Evolutionary conservation across 2,113 vertebrate species (phyloP).

Genomic region (Octodon degus): DNA sequence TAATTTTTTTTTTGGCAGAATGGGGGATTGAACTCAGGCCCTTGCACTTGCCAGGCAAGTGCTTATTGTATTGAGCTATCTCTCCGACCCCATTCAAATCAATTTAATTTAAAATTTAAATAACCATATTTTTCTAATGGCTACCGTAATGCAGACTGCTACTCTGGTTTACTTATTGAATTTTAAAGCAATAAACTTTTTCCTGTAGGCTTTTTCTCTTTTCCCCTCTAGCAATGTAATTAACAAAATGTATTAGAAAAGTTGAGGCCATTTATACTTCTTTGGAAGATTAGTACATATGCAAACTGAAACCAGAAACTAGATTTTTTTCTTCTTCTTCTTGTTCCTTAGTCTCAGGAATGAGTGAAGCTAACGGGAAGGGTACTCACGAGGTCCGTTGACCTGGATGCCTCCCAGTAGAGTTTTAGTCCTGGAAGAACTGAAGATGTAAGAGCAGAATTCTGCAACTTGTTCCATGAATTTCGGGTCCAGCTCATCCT

Average conservation of each 20-base stretch:
- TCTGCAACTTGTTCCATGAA: slow-evolving; percentile 61
- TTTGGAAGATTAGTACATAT: background rate
- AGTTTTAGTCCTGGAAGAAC: slow-evolving; percentile 63
- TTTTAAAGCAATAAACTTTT: background rate
- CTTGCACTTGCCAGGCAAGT: no score
- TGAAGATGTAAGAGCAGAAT: slow-evolving; percentile 78
- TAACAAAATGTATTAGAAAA: background rate
- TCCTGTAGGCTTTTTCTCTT: background rate
- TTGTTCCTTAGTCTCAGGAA: background rate
- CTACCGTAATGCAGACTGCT: background rate
- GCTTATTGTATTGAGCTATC: no score
- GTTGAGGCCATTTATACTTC: background rate
- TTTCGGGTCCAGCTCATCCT: slow-evolving; percentile 51
- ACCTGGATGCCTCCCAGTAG: slow-evolving; percentile 68
- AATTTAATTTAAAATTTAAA: background rate
- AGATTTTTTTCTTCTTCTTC: background rate
- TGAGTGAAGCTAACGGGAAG: background rate
- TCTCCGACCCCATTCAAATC: background rate
- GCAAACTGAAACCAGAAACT: background rate
- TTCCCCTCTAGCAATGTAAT: background rate
- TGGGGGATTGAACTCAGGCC: no score
- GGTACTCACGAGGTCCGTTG: slow-evolving; percentile 74
- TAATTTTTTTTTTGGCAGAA: no score
- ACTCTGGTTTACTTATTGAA: background rate
- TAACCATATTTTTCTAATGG: background rate